Percentiles rank a stretch among this genome's conserved stretches.
Evolutionary conservation across 2,113 vertebrate species (phyloP).

Genomic region (Poicephalus meyeri): DNA sequence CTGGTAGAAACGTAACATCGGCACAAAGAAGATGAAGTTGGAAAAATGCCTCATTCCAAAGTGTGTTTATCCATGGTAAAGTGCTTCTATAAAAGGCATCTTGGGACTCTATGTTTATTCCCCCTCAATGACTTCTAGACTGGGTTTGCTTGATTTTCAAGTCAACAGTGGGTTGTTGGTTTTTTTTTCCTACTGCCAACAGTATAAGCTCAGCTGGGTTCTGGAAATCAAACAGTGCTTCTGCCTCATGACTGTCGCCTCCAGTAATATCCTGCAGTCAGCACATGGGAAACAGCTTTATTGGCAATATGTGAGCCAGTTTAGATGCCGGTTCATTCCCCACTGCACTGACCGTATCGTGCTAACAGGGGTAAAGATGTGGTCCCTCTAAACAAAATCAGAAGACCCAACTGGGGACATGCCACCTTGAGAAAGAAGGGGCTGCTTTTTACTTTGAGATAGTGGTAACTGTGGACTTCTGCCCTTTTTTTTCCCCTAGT

Average conservation of each 20-base stretch:
- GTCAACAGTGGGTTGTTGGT: not conserved
- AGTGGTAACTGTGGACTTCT: not conserved
- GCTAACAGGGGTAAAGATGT: not conserved
- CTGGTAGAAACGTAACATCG: not conserved
- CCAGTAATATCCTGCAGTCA: not conserved
- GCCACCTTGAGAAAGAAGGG: not conserved
- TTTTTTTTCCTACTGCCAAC: not conserved
- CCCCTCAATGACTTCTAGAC: slow-evolving; percentile 10
- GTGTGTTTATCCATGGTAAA: slow-evolving; percentile 38
- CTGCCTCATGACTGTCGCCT: not conserved
- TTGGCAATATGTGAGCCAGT: not conserved
- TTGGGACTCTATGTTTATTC: slow-evolving; percentile 35
- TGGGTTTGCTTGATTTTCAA: slow-evolving; percentile 20
- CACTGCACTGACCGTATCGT: rapidly evolving
- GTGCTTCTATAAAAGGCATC: slow-evolving; percentile 42
- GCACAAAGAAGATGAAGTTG: not conserved
- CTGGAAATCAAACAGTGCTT: slow-evolving; percentile 18
- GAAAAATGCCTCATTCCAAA: slow-evolving; percentile 36
- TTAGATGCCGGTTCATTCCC: not conserved
- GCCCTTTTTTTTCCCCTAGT: not conserved
- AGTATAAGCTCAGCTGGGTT: not conserved
- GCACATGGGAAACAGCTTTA: not conserved
- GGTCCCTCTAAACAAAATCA: not conserved
- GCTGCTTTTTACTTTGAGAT: not conserved
- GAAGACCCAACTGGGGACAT: not conserved